Evolutionary conservation across 2,113 vertebrate genomes (phyloP).

Genomic region (Cheirogaleus medius): DNA sequence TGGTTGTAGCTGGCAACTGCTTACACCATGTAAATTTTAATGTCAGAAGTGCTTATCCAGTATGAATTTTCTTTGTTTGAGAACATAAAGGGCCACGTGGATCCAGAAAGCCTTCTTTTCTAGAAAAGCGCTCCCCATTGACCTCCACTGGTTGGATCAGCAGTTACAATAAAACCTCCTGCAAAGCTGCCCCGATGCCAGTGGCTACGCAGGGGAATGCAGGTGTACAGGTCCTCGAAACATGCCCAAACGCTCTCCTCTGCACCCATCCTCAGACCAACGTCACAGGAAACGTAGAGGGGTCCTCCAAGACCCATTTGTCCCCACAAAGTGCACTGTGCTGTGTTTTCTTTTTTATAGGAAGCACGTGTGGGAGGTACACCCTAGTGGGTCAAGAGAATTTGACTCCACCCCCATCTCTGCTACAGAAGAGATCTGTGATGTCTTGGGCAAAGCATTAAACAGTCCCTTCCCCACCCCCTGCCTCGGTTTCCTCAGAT

Average conservation of each 20-base stretch:
- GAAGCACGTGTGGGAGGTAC: background rate
- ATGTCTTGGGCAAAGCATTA: background rate
- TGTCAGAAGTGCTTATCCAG: slow-evolving; percentile 24
- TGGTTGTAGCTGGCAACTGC: background rate
- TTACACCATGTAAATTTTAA: background rate
- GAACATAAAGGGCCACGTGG: slow-evolving; percentile 23
- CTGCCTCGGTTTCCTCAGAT: background rate
- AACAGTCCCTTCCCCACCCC: background rate
- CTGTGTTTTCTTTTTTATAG: background rate
- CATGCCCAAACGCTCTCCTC: background rate
- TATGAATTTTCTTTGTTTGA: slow-evolving; percentile 25
- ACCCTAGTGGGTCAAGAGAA: background rate
- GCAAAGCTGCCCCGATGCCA: background rate
- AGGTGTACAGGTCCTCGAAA: fast-evolving
- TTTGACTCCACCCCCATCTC: background rate
- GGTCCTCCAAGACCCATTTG: background rate
- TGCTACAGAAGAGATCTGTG: background rate
- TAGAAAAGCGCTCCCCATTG: background rate
- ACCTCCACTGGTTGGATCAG: background rate
- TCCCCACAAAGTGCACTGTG: no score
- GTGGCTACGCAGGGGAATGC: background rate
- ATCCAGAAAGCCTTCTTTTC: background rate
- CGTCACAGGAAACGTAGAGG: background rate
- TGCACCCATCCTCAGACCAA: background rate
- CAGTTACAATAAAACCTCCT: background rate